Evolutionary conservation across 2,888 invertebrate species (phyloP).

Genomic region (Spodoptera littoralis): DNA sequence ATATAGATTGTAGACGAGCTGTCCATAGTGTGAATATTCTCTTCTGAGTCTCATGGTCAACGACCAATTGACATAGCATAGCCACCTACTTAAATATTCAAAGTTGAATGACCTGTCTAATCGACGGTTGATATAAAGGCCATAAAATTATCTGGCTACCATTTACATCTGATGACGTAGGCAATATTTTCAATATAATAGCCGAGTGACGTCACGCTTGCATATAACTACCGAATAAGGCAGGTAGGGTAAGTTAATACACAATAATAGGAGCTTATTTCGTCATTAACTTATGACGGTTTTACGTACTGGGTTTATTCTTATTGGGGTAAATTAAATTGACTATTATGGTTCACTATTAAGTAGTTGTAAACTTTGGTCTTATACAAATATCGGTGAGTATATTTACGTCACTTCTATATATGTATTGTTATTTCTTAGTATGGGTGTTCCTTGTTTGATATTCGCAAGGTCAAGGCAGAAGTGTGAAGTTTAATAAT

Average conservation of each 20-base stretch:
- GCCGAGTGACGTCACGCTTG: constrained; percentile 12
- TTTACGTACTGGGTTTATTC: constrained; percentile 21
- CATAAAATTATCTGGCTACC: constrained; percentile 39
- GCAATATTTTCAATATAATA: constrained; percentile 29
- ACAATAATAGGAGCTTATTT: not conserved
- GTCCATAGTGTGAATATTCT: constrained; percentile 38
- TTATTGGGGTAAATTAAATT: constrained; percentile 13
- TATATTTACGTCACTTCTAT: constrained; percentile 17
- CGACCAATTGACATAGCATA: constrained; percentile 58
- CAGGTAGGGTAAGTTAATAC: no score
- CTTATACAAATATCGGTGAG: constrained; percentile 10
- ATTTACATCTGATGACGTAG: constrained; percentile 41
- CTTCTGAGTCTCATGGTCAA: constrained; percentile 55
- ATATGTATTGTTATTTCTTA: not conserved
- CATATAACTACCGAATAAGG: not conserved
- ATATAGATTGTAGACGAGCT: constrained; percentile 9
- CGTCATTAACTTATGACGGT: not conserved
- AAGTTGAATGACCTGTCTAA: constrained; percentile 63
- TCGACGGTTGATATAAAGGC: constrained; percentile 51
- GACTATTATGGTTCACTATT: constrained; percentile 18
- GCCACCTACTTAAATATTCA: constrained; percentile 59
- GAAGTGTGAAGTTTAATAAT: no score
- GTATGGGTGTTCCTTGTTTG: not conserved
- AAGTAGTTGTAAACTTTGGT: not conserved
- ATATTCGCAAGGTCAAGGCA: not conserved